Percentiles rank a stretch among this genome's conserved stretches.
These are phyloP conservation scores for Orthosia gothica DNA, from an alignment of 2,888 invertebrate genomes.

Conservation along the genomic window DNA sequence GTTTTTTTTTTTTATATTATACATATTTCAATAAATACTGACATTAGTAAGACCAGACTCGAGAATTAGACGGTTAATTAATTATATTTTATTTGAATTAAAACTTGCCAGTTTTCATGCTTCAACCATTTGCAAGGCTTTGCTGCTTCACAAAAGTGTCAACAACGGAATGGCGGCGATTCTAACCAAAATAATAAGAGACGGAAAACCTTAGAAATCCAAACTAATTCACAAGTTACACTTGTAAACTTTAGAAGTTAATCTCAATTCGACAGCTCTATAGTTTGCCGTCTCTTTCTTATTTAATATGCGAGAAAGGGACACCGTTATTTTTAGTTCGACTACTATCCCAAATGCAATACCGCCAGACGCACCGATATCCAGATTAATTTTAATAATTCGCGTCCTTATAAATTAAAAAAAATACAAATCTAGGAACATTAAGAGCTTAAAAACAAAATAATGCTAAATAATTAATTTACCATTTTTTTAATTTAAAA, in stretches of 20 bases:
- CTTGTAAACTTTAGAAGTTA: slow-evolving; percentile 7
- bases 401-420: slow-evolving; percentile 74
- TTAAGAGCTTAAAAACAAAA: slow-evolving; percentile 86
- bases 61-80: neutral
- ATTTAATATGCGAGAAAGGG: slow-evolving; percentile 2
- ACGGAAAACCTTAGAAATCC: neutral
- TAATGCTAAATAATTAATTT: slow-evolving; percentile 86
- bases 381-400: slow-evolving; percentile 51
- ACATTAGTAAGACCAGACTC: neutral
- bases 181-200: neutral
- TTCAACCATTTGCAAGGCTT: too few species aligned
- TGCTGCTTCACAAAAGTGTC: neutral
- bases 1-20: too few species aligned
- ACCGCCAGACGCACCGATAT: slow-evolving; percentile 61
- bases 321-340: neutral
- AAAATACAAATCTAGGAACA: slow-evolving; percentile 90
- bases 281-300: neutral
- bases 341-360: slow-evolving; percentile 41
- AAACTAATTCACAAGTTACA: neutral
- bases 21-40: neutral
- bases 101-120: neutral
- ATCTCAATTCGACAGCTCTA: slow-evolving; percentile 3
- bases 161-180: neutral
- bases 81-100: neutral
- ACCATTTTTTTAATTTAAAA: slow-evolving; percentile 49